These are phyloP conservation scores for Matsumurasca onukii DNA, from an alignment of 1,140 invertebrate species.

Conservation along the genomic window DNA sequence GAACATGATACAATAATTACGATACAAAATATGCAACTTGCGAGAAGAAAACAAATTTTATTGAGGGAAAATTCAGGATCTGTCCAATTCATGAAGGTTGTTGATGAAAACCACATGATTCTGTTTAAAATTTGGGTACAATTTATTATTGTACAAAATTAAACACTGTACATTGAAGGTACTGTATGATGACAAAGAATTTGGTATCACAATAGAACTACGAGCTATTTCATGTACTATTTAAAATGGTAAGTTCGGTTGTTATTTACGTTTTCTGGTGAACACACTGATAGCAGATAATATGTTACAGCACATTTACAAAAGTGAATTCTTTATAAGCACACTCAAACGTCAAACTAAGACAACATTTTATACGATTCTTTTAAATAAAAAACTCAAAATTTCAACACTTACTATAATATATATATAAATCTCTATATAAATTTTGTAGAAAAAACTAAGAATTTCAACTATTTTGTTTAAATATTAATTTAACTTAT, in stretches of 20 bases:
- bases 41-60: too few relatives aligned
- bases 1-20: too few relatives aligned
- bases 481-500: neutral
- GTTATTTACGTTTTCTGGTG: too few relatives aligned
- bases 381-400: slow-evolving; percentile 17
- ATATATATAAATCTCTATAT: slow-evolving; percentile 24
- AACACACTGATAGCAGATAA: too few relatives aligned
- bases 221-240: neutral
- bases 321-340: neutral
- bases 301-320: too few relatives aligned
- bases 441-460: slow-evolving; percentile 24
- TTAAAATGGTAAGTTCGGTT: neutral
- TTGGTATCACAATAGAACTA: neutral
- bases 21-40: too few relatives aligned
- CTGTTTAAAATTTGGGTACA: slow-evolving; percentile 13
- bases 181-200: neutral
- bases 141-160: slow-evolving; percentile 23
- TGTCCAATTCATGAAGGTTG: too few relatives aligned
- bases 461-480: neutral
- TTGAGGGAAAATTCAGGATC: too few relatives aligned
- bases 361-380: neutral
- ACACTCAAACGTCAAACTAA: slow-evolving; percentile 14
- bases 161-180: slow-evolving; percentile 18
- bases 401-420: slow-evolving; percentile 3
- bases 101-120: too few relatives aligned